Evolutionary conservation across 2,888 invertebrate species (phyloP).

Genomic region (Hartigia nigra): DNA sequence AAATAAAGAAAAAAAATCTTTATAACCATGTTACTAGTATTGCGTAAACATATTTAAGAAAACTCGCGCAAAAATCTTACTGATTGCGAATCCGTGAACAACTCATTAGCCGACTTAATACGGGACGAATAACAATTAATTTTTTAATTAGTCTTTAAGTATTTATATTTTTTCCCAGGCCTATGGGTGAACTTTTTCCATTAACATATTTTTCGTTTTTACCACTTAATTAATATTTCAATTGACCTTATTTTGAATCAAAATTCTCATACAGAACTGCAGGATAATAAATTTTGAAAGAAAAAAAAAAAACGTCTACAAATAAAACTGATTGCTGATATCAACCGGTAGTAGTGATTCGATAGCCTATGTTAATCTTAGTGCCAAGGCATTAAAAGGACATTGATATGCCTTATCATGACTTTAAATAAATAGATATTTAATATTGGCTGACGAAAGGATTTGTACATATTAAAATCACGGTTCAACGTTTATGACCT

Average conservation of each 20-base stretch:
- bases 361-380: too few species aligned
- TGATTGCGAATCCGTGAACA: background rate
- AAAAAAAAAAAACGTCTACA: too few species aligned
- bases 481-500: background rate
- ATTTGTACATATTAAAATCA: too few species aligned
- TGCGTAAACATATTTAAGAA: too few species aligned
- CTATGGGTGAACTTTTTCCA: background rate
- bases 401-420: too few species aligned
- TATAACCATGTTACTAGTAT: too few species aligned
- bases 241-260: background rate
- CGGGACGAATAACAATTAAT: background rate
- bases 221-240: background rate
- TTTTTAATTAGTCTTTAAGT: background rate
- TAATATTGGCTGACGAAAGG: background rate
- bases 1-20: too few species aligned
- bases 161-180: background rate
- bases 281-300: too few species aligned
- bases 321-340: too few species aligned
- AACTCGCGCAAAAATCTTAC: too few species aligned
- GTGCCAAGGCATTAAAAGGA: too few species aligned
- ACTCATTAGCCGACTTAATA: background rate
- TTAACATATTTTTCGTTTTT: background rate
- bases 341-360: background rate
- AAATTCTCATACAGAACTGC: background rate
- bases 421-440: background rate